Percentiles rank a stretch among this genome's conserved stretches.
phyloP scores from a whole-genome alignment of 1,140 invertebrate species.

The Charaxes varanes region DNA sequence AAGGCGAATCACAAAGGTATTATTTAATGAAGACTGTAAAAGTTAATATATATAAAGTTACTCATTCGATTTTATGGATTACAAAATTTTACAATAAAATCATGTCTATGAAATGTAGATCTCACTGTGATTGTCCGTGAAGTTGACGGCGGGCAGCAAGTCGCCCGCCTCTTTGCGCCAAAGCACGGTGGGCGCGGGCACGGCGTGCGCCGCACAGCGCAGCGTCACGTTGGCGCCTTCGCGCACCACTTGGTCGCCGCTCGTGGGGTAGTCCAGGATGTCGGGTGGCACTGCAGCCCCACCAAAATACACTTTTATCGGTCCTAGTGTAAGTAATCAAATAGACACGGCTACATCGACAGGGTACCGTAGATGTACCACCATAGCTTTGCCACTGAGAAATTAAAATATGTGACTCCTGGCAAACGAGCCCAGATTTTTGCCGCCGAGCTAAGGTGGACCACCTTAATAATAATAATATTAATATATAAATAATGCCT shows the following conservation, averaged over 20 bases:
- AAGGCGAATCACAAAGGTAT: too few relatives aligned
- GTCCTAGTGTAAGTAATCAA: constrained; percentile 6
- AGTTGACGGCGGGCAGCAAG: constrained; percentile 73
- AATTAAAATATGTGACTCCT: constrained; percentile 1
- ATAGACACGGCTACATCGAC: constrained; percentile 4
- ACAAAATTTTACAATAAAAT: too few relatives aligned
- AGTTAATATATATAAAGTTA: too few relatives aligned
- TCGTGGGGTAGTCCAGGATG: constrained; percentile 88
- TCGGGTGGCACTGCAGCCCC: constrained; percentile 88
- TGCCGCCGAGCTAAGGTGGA: too few relatives aligned
- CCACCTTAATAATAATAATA: too few relatives aligned
- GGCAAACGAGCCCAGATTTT: too few relatives aligned
- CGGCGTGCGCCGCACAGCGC: constrained; percentile 86
- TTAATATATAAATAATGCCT: too few relatives aligned
- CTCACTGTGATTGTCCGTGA: constrained; percentile 65
- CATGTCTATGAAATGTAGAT: too few relatives aligned
- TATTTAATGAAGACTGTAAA: too few relatives aligned
- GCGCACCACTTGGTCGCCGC: constrained; percentile 89
- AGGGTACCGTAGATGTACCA: neutral
- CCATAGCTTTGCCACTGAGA: too few relatives aligned
- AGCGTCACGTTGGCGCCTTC: constrained; percentile 91
- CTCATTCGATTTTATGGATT: too few relatives aligned
- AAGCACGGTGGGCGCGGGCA: constrained; percentile 85
- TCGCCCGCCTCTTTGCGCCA: constrained; percentile 89
- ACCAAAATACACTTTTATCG: neutral